Evolutionary conservation across 2,888 invertebrate genomes (phyloP), one percentile per base, ranked within the genome.

Genomic region (Xiphydria camelus): DNA sequence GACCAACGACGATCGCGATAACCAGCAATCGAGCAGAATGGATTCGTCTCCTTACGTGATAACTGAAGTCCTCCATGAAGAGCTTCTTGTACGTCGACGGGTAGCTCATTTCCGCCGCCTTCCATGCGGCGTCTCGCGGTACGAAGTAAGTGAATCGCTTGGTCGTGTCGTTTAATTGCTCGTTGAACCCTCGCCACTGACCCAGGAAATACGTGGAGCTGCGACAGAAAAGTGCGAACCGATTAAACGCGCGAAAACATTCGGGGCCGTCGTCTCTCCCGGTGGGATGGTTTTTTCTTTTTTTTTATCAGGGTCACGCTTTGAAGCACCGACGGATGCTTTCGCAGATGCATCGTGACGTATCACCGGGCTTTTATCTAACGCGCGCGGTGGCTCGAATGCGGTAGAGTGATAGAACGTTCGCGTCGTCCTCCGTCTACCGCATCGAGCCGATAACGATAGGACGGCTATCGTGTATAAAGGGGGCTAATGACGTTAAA

Each of bases 61-160:
- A 91, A 49, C 85, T 82, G 70, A 83, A 91, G 53, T 88, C 87
- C 50, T 83, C 82, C 84, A 87, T 88, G 68, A 91, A 91, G 32
- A 94, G 79, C 66, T 91, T 91, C 76, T 91, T 91, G 74, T 88
- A 86, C 9, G 88, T 85, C 3, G 92, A 89, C 4, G 93, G 93
- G 63, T 86, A 85, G 54, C 82, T 82, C 42, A 84, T 79, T 72
- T 85, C 83, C 57, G 89, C 86, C 61, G 86, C 84, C 37, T 84
- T 80, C 96, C 96, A 96, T 40, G 94, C 96, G 66, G 85, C 86
- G 70, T 97, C 89, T 22, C 89, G 83, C 0, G 96, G 95, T 6
- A 92, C 94, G 68, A 96, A 94, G 76, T 90, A 92, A 1, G 96
- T 96, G 77, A 87, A 94, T 42, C 88, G 85, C 60, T 87, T 87